A percentile compares a stretch with the other conserved stretches of the same genome.
These are phyloP conservation scores for Zaprionus bogoriensis DNA, from an alignment of 2,888 invertebrate species.

Conservation along the genomic window DNA sequence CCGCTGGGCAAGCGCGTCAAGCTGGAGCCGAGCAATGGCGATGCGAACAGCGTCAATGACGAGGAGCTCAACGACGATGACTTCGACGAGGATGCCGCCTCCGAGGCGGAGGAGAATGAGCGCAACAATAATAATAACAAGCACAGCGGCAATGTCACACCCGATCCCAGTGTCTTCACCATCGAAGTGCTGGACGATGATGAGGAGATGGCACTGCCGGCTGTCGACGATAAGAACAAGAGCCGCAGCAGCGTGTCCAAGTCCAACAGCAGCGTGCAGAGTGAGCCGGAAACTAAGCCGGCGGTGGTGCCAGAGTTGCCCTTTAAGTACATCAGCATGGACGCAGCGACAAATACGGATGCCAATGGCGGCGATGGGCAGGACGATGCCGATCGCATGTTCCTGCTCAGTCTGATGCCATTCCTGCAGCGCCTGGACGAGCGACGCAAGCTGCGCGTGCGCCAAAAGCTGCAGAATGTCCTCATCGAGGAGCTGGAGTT, in stretches of 20 bases:
- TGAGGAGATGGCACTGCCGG: constrained; percentile 52
- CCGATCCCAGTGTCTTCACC: constrained; percentile 60
- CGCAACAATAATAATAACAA: constrained; percentile 34
- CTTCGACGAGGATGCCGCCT: constrained; percentile 69
- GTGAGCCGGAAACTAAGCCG: constrained; percentile 46
- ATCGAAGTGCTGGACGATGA: constrained; percentile 75
- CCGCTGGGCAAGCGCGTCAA: constrained; percentile 55
- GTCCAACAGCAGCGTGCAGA: constrained; percentile 31
- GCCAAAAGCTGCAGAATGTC: constrained; percentile 76
- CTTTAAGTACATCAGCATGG: constrained; percentile 56
- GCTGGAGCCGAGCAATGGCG: constrained; percentile 49
- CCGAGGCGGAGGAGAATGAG: constrained; percentile 57
- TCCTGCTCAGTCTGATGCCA: constrained; percentile 72
- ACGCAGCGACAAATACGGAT: constrained; percentile 67
- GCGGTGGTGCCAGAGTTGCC: constrained; percentile 33
- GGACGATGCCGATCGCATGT: constrained; percentile 76
- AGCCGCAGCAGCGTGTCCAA: constrained; percentile 6
- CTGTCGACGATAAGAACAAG: constrained; percentile 2
- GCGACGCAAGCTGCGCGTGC: constrained; percentile 69
- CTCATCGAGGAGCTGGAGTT: constrained; percentile 72
- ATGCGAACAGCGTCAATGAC: constrained; percentile 33
- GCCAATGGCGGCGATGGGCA: constrained; percentile 22
- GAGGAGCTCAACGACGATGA: constrained; percentile 65
- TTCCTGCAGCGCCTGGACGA: constrained; percentile 71
- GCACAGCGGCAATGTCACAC: constrained; percentile 10